These are phyloP conservation scores for Xanthia icteritia DNA, from an alignment of 2,888 invertebrate genomes.

Conservation along the genomic window DNA sequence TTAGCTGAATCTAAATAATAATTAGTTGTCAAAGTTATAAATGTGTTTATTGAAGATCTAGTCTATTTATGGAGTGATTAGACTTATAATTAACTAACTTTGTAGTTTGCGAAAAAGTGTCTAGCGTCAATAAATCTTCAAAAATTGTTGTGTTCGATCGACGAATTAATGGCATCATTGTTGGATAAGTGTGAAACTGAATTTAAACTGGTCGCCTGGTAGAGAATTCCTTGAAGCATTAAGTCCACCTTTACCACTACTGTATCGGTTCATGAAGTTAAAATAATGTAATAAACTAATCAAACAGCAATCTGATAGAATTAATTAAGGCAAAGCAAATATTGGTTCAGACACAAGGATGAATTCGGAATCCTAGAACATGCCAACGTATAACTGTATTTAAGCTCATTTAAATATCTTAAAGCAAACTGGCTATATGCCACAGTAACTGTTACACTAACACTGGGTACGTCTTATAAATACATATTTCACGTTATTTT, in stretches of 20 bases:
- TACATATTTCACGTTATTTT: constrained; percentile 48
- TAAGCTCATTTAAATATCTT: constrained; percentile 61
- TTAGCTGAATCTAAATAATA: too few relatives aligned
- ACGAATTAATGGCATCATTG: too few relatives aligned
- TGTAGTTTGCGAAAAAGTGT: neutral
- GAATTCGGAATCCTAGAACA: constrained; percentile 30
- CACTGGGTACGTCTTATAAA: constrained; percentile 18
- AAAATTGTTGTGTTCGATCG: too few relatives aligned
- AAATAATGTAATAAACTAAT: too few relatives aligned
- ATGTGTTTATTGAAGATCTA: too few relatives aligned
- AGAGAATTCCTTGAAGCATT: neutral
- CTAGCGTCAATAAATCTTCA: neutral
- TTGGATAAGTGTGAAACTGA: neutral
- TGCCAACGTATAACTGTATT: constrained; percentile 55
- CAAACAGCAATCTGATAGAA: neutral
- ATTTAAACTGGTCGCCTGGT: neutral
- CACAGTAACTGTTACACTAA: constrained; percentile 29
- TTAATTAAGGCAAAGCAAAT: neutral
- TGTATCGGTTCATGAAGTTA: neutral
- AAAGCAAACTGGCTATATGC: constrained; percentile 52
- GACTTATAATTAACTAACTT: too few relatives aligned
- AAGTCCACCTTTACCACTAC: neutral
- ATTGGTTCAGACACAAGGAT: neutral
- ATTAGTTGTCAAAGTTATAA: too few relatives aligned
- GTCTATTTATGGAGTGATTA: too few relatives aligned